phyloP scores from a whole-genome alignment of 2,113 vertebrate genomes.

The Cettia cetti region DNA sequence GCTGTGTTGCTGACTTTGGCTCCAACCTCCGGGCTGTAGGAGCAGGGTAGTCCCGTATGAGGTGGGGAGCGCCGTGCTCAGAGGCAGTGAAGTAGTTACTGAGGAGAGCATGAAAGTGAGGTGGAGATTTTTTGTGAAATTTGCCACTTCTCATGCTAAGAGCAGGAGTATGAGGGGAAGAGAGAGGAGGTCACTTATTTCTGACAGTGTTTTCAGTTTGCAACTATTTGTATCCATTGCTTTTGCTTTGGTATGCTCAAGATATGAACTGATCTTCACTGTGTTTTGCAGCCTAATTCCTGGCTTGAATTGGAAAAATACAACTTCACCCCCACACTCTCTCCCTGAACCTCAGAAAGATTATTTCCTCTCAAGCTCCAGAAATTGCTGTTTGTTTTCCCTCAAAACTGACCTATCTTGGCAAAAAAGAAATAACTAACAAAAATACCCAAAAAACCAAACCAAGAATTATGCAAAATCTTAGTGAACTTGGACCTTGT shows the following conservation, averaged over 20 bases:
- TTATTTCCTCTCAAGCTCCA: not conserved
- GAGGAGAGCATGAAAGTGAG: not conserved
- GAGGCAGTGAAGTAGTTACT: not conserved
- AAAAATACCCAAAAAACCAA: not conserved
- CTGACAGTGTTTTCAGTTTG: not conserved
- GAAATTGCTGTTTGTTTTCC: not conserved
- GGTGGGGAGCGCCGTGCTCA: fast-evolving
- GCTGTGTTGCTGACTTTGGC: not conserved
- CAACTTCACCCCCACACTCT: not conserved
- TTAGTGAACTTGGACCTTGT: not conserved
- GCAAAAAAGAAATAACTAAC: not conserved
- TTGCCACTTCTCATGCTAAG: not conserved
- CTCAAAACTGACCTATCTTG: not conserved
- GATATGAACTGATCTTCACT: not conserved
- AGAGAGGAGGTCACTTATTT: not conserved
- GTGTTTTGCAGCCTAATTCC: not conserved
- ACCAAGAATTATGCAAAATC: not conserved
- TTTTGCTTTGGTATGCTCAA: not conserved
- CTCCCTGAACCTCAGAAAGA: not conserved
- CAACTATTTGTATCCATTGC: fast-evolving
- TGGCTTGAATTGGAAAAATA: not conserved
- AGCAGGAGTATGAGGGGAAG: not conserved
- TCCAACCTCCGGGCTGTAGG: not conserved
- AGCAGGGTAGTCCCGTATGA: not conserved
- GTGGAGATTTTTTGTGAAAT: not conserved